Evolutionary conservation across 23 tunicate genomes (phyloP).

Genomic region (Trididemnum miniatum): DNA sequence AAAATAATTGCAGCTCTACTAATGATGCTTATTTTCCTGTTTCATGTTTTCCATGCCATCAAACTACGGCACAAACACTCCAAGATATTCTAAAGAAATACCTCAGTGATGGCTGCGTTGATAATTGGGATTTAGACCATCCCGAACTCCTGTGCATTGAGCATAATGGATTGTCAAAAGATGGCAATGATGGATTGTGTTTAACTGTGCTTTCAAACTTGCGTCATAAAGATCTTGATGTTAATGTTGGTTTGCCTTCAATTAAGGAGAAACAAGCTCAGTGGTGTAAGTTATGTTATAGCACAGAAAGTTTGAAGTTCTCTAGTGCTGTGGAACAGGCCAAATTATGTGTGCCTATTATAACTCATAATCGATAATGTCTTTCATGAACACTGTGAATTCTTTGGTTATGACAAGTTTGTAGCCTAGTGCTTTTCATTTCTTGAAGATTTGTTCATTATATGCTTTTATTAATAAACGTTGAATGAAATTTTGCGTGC

Average conservation of each 20-base stretch:
- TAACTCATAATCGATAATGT: too few relatives aligned
- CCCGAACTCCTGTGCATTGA: slow-evolving; percentile 34
- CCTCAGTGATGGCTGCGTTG: neutral
- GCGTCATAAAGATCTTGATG: neutral
- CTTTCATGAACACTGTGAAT: too few relatives aligned
- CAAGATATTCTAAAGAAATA: neutral
- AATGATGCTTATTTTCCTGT: neutral
- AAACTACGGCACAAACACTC: neutral
- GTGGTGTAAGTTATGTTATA: too few relatives aligned
- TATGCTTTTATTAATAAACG: too few relatives aligned
- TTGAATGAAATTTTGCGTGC: too few relatives aligned
- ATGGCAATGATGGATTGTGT: slow-evolving; percentile 32
- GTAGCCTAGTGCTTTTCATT: too few relatives aligned
- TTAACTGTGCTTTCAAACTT: slow-evolving; percentile 27
- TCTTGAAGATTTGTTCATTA: too few relatives aligned
- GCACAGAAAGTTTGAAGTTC: neutral
- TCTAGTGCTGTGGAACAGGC: neutral
- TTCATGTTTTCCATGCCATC: neutral
- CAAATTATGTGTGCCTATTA: neutral
- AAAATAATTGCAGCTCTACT: neutral
- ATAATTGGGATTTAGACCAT: neutral
- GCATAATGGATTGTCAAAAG: slow-evolving; percentile 30
- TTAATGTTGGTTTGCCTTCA: neutral
- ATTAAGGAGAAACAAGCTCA: too few relatives aligned
- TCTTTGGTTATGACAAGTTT: too few relatives aligned